These are phyloP conservation scores for Rhinoderma darwinii DNA, from an alignment of 2,113 vertebrate genomes.

Conservation along the genomic window DNA sequence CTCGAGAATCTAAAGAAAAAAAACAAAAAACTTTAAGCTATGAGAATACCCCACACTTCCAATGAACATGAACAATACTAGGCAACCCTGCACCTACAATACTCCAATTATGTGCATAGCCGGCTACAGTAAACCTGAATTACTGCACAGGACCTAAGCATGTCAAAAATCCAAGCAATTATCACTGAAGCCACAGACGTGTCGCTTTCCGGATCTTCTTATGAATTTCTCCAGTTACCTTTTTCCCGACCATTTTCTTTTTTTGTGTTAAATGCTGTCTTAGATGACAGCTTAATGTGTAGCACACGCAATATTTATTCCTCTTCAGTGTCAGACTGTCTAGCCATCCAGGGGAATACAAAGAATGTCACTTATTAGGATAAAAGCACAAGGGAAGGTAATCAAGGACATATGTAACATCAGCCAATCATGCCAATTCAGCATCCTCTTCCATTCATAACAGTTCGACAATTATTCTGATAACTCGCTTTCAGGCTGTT, in stretches of 20 bases:
- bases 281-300: constrained; percentile 99
- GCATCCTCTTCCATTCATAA: constrained; percentile 89
- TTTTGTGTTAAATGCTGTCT: constrained; percentile 85
- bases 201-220: constrained; percentile 88
- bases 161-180: constrained; percentile 94
- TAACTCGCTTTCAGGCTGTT: constrained; percentile 95
- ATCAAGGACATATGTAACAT: constrained; percentile 99
- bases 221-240: constrained; percentile 90
- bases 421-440: constrained; percentile 94
- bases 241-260: constrained; percentile 34
- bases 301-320: constrained; percentile 99
- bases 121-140: constrained; percentile 80
- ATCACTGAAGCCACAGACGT: constrained; percentile 95
- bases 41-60: background rate
- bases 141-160: constrained; percentile 78
- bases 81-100: constrained; percentile 37
- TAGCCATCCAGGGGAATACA: constrained; percentile 97
- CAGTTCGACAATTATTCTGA: constrained; percentile 95
- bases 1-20: background rate
- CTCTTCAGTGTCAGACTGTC: constrained; percentile 99
- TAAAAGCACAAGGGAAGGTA: constrained; percentile 99
- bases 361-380: constrained; percentile 99
- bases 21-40: background rate
- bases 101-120: constrained; percentile 80
- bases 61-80: background rate